Conservation (phyloP, 2,888 invertebrate species). For the Eilema sororculum region DNA sequence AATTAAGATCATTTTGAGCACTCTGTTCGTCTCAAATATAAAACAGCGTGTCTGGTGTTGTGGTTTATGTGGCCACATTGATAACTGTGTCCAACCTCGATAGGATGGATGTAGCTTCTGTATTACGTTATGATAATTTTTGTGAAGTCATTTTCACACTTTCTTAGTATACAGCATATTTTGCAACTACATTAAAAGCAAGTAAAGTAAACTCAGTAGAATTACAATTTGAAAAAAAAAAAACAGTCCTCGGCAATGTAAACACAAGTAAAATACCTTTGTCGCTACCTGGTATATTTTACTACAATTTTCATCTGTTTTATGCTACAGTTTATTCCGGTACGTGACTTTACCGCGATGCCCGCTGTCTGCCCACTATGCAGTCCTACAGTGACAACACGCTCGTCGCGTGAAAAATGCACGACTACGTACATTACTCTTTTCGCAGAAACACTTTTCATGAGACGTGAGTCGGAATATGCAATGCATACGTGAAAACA, state of each 20-base stretch:
- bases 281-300: conserved; percentile 18
- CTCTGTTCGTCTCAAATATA: no score
- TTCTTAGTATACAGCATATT: neutral
- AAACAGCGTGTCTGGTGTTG: no score
- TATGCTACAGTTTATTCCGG: conserved; percentile 40
- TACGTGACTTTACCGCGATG: conserved; percentile 55
- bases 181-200: neutral
- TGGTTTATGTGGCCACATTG: no score
- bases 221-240: neutral
- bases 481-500: conserved; percentile 52
- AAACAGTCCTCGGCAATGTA: neutral
- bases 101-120: no score
- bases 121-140: no score
- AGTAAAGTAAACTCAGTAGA: neutral
- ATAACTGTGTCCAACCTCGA: no score
- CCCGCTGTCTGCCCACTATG: conserved; percentile 49
- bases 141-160: no score
- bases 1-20: no score
- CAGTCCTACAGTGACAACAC: conserved; percentile 51
- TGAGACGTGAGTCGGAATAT: conserved; percentile 53
- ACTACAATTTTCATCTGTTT: conserved; percentile 38
- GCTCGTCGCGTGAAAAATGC: conserved; percentile 63
- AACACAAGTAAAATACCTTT: conserved; percentile 11
- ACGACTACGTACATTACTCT: conserved; percentile 62
- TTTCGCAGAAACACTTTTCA: conserved; percentile 54